A percentile compares a stretch with the other conserved stretches of the same genome.
Evolutionary conservation across 53 echinoderm and acorn worm species (phyloP).

Genomic region (Paracentrotus lividus): DNA sequence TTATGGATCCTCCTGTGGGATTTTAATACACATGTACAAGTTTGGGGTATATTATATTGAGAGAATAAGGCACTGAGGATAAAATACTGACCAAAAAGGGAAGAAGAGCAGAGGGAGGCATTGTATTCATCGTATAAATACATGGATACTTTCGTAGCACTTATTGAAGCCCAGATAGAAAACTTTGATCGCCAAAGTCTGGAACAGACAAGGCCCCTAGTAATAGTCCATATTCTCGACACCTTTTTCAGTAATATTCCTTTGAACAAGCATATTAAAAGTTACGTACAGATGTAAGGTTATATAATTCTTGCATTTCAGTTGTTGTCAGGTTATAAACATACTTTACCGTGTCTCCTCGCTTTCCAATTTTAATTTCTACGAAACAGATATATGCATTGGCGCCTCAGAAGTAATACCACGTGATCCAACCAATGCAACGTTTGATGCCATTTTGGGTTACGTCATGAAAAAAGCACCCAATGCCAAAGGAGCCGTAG

Average conservation of each 20-base stretch:
- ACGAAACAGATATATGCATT: constrained; percentile 89
- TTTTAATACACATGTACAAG: constrained; percentile 16
- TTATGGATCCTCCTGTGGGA: constrained; percentile 1
- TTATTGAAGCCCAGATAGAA: too few species aligned
- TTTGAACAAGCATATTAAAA: neutral
- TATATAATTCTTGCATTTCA: neutral
- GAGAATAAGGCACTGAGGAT: too few species aligned
- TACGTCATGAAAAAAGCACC: constrained; percentile 71
- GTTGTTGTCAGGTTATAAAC: neutral
- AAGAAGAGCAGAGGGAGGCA: too few species aligned
- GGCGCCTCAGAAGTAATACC: constrained; percentile 86
- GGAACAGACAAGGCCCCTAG: too few species aligned
- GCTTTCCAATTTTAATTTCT: neutral
- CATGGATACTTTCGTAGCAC: too few species aligned
- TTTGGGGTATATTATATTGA: too few species aligned
- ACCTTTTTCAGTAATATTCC: neutral
- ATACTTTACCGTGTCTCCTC: neutral
- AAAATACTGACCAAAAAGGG: too few species aligned
- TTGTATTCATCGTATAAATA: too few species aligned
- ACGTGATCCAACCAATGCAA: constrained; percentile 78
- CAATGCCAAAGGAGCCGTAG: constrained; percentile 86
- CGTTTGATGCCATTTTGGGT: constrained; percentile 83
- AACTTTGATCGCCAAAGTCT: too few species aligned
- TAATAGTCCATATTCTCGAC: too few species aligned
- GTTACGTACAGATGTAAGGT: neutral